Evolutionary conservation across 2,888 invertebrate species (phyloP).

Genomic region (Agonum fuliginosum): DNA sequence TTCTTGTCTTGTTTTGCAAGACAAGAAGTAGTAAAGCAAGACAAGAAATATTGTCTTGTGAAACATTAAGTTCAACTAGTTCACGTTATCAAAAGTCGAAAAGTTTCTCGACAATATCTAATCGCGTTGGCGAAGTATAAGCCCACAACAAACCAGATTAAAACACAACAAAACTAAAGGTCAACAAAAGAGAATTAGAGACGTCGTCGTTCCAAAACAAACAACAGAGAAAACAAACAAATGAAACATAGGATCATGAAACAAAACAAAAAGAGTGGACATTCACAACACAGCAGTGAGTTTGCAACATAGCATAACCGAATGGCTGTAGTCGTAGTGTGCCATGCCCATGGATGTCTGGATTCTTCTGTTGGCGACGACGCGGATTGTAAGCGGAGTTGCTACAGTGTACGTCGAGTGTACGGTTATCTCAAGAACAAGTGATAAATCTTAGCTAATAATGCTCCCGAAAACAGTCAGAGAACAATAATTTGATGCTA

Average conservation of each 20-base stretch:
- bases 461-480: constrained; percentile 28
- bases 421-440: constrained; percentile 12
- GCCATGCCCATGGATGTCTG: not conserved
- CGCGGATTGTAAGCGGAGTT: not conserved
- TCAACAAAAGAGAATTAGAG: constrained; percentile 38
- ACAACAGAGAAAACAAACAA: constrained; percentile 25
- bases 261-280: constrained; percentile 25
- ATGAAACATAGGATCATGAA: constrained; percentile 12
- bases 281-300: constrained; percentile 25
- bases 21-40: too few relatives aligned
- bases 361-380: not conserved
- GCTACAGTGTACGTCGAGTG: not conserved
- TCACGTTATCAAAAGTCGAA: not conserved
- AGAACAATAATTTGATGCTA: not conserved
- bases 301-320: constrained; percentile 11
- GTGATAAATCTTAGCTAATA: constrained; percentile 38
- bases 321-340: not conserved
- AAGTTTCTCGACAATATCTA: constrained; percentile 15
- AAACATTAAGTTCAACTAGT: constrained; percentile 8
- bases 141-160: constrained; percentile 39
- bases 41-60: too few relatives aligned
- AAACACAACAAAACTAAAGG: constrained; percentile 45
- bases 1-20: too few relatives aligned
- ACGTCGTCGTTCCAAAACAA: constrained; percentile 40
- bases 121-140: constrained; percentile 13